Base-by-base conservation (phyloP, 2,888 invertebrate species). In the Coremacera marginata region DNA sequence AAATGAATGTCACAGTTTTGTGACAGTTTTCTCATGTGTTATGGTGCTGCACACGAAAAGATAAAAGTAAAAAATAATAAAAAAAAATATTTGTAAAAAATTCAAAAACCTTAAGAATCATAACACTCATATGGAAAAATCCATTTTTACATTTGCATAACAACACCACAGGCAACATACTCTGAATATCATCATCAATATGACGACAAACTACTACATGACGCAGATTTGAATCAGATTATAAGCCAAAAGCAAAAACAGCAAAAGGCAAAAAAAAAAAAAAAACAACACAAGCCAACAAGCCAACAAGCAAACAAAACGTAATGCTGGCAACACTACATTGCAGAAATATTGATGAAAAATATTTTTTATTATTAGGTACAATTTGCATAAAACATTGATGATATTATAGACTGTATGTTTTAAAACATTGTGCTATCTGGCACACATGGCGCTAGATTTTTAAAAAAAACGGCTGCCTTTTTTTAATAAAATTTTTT, bases 181-280 rank as follows among this genome's bases (percentile, higher is more conserved):
- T 62, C 60, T 19, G 34, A 55, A 22, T 77, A 68, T 68, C 73
- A 77, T 60, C 73, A 57, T 52, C 77, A 68, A 68, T 49, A 57
- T 80, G 80, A 80, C 85, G 31, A 63, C 16, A 44, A 44, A 70
- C 62, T 25, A 70, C 62, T 25, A 70, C 70, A 34, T 86, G 85
- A 86, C 86, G 84, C 82, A 84, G 83, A 86, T 85, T 85, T 83
- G n/a, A n/a, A n/a, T n/a, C n/a, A n/a, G 86, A 86, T 85, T 86
- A 86, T 65, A 31, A 14, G 52, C 52, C 19, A 72, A 19, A 44
- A 62, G 60, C 72, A 60, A 27, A 60, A 60, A 60, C 5, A 7
- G 31, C 31, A 31, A 31, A 5, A 31, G 5, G 5, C 3, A 31
- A 31, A 31, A 31, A 31, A 31, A 4, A 31, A 31, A 31, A 16